Percentiles rank a stretch among this genome's conserved stretches.
phyloP scores from a whole-genome alignment of 2,113 vertebrate species.

The Leptosomus discolor region DNA sequence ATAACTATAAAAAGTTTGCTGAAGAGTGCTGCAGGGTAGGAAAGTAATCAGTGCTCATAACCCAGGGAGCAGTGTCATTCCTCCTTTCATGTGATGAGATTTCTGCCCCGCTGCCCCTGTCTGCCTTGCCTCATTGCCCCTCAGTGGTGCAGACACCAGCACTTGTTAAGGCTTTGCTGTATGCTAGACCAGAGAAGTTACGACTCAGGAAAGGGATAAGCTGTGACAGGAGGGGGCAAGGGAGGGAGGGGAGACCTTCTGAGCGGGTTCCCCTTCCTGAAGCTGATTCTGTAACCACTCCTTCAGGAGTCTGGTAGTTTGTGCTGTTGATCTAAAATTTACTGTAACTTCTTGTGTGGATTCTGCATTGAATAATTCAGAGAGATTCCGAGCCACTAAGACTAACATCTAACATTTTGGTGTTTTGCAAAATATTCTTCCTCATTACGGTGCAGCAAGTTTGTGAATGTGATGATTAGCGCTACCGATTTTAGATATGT shows the following conservation, averaged over 20 bases:
- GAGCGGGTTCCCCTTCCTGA: not conserved
- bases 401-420: not conserved
- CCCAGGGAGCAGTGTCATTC: too few species aligned
- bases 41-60: not conserved
- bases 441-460: rapidly evolving
- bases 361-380: not conserved
- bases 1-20: not conserved
- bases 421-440: not conserved
- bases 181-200: too few species aligned
- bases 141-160: rapidly evolving
- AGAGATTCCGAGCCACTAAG: not conserved
- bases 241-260: rapidly evolving
- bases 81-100: rapidly evolving
- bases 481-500: rapidly evolving
- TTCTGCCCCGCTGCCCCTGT: not conserved
- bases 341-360: not conserved
- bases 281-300: not conserved
- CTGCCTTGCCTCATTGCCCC: not conserved
- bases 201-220: not conserved
- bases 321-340: not conserved
- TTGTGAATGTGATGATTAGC: rapidly evolving
- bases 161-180: not conserved
- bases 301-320: not conserved
- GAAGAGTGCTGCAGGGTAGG: not conserved
- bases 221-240: not conserved